Evolutionary conservation across 2,888 invertebrate species (phyloP), one percentile per base, ranked within the genome.

Genomic region (Agrochola macilenta): DNA sequence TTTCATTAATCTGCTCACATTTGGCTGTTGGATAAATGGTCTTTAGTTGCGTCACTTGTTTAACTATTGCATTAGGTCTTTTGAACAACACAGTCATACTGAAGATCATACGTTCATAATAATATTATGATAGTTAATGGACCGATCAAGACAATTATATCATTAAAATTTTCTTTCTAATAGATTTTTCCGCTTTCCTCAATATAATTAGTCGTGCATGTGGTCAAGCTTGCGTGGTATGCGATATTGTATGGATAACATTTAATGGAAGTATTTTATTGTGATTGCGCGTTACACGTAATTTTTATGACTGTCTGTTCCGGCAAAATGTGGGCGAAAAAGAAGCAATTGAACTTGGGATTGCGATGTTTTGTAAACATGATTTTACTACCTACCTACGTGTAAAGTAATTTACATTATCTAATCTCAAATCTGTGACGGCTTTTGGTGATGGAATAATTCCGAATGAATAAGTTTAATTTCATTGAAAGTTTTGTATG

Each of bases 181-280:
- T 30, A 30, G 11, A 35, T 8, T 30, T 70, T 66, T 52, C 61
- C 11, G 30, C n/a, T 72, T 65, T 69, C 23, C 17, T 65, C 1
- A 30, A 58, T 20, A 26, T 2, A 46, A 74, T 64, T 49, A 43
- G 5, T 71, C 11, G 26, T 30, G 52, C 57, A 39, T 68, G 61
- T 12, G 30, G 46, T 39, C 8, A 35, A 66, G 9, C 23, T 80
- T 60, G 60, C 46, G 52, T 69, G 57, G 52, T 63, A 46, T 54
- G 43, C 64, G 63, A 52, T 49, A 60, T 66, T 26, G 46, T 26
- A 20, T 60, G 58, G 30, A 61, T 83, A 58, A 2, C n/a, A 46
- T 69, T 72, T 69, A 26, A 78, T 58, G n/a, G 20, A 52, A 54
- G 26, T 46, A 57, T 64, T 73, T 83, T 77, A 71, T 81, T 74